Evolutionary conservation across 1,140 invertebrate genomes (phyloP).

Genomic region (Lordiphosa collinella): DNA sequence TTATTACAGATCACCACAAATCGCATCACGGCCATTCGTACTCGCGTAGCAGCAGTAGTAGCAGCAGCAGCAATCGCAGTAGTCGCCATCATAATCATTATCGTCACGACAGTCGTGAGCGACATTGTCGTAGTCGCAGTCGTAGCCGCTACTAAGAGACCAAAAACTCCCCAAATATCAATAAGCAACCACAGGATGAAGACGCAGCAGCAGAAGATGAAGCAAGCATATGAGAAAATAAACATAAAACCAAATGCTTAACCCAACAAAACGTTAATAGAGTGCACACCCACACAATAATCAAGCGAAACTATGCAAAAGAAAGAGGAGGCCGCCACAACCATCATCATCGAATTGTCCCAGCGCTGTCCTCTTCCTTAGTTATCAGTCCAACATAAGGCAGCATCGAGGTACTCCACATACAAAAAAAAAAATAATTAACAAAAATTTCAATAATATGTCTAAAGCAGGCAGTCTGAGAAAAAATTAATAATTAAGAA

Average conservation of each 20-base stretch:
- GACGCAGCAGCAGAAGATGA: conserved; percentile 4
- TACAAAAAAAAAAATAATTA: conserved; percentile 42
- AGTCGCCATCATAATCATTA: conserved; percentile 63
- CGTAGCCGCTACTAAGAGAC: conserved; percentile 68
- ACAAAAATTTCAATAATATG: conserved; percentile 63
- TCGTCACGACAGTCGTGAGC: conserved; percentile 59
- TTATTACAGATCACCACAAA: conserved; percentile 63
- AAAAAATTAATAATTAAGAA: conserved; percentile 38
- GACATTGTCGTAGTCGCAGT: conserved; percentile 65
- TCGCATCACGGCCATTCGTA: conserved; percentile 72
- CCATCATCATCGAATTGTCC: conserved; percentile 1
- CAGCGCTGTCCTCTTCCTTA: neutral
- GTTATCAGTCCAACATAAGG: conserved; percentile 6
- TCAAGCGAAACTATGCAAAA: no score
- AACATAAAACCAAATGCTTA: no score
- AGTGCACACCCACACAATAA: no score
- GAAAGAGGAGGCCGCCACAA: neutral
- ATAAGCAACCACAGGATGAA: conserved; percentile 4
- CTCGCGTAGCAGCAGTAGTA: conserved; percentile 58
- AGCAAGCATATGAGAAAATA: neutral
- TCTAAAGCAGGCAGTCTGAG: conserved; percentile 44
- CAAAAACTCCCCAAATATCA: conserved; percentile 20
- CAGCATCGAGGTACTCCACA: conserved; percentile 67
- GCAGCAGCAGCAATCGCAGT: conserved; percentile 34
- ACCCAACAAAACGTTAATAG: no score